A percentile compares a stretch with the other conserved stretches of the same genome.
phyloP scores from a whole-genome alignment of 2,888 invertebrate genomes.

The Serrognathus titanus region DNA sequence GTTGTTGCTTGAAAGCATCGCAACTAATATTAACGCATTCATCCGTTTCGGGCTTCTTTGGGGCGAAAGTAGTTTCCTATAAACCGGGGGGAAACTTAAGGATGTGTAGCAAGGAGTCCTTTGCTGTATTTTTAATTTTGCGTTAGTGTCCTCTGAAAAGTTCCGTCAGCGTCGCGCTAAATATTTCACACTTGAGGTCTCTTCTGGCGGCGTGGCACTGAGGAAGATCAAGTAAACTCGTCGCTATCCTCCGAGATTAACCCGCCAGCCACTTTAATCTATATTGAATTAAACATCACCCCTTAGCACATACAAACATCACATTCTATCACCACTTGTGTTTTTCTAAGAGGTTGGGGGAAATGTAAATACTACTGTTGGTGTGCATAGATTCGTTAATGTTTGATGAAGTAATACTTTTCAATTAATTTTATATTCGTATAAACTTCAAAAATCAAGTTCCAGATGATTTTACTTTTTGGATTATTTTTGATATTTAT shows the following conservation, averaged over 20 bases:
- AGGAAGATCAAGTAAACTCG: conserved; percentile 24
- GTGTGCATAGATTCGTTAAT: too few relatives aligned
- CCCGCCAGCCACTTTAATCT: conserved; percentile 39
- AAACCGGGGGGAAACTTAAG: too few relatives aligned
- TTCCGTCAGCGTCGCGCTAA: conserved; percentile 16
- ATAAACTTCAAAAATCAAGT: too few relatives aligned
- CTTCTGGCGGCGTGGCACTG: conserved; percentile 23
- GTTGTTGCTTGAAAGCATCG: too few relatives aligned
- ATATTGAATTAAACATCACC: conserved; percentile 41
- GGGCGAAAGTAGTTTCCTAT: too few relatives aligned
- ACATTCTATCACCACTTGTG: conserved; percentile 27
- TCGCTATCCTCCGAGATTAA: conserved; percentile 35
- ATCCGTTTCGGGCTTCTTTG: too few relatives aligned
- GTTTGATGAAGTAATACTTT: too few relatives aligned
- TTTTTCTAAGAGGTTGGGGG: conserved; percentile 19
- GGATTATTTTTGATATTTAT: too few relatives aligned
- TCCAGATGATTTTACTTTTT: too few relatives aligned
- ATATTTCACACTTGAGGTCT: conserved; percentile 22
- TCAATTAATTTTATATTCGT: too few relatives aligned
- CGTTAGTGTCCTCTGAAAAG: conserved; percentile 28
- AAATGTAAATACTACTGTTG: not conserved
- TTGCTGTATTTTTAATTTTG: conserved; percentile 38
- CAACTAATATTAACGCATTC: too few relatives aligned
- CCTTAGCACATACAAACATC: conserved; percentile 34
- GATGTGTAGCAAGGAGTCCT: not conserved